phyloP scores from a whole-genome alignment of 2,797 vertebrate genomes.

The Gephyroberyx darwinii region DNA sequence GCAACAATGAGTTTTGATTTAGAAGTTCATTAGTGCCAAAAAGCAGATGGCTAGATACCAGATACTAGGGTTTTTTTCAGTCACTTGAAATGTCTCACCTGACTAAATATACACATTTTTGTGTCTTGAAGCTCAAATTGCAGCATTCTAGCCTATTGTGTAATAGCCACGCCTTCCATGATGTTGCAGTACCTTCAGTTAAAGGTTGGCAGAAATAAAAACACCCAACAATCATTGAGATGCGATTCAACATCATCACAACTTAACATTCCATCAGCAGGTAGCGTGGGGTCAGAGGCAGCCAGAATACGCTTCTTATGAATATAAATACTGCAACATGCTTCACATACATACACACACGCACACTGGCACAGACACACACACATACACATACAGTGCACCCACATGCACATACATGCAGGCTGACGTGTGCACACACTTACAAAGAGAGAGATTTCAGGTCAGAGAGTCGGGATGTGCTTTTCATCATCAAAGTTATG shows the following conservation, averaged over 20 bases:
- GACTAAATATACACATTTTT: no score
- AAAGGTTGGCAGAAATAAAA: constrained; percentile 33
- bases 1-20: constrained; percentile 15
- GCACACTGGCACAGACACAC: constrained; percentile 7
- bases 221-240: constrained; percentile 64
- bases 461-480: constrained; percentile 53
- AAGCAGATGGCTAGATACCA: background rate
- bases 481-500: constrained; percentile 63
- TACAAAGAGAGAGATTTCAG: constrained; percentile 23
- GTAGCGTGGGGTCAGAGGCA: constrained; percentile 63
- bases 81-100: no score
- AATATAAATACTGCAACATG: constrained; percentile 68
- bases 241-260: constrained; percentile 57
- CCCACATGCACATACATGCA: constrained; percentile 39
- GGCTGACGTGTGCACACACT: constrained; percentile 23
- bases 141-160: no score
- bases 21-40: constrained; percentile 10
- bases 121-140: no score
- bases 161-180: constrained; percentile 9
- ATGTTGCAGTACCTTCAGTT: constrained; percentile 19
- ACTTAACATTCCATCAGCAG: constrained; percentile 67
- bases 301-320: constrained; percentile 58
- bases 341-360: constrained; percentile 11
- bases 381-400: constrained; percentile 1
- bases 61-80: background rate